Conservation (phyloP, 2,113 vertebrate genomes). For the Thunnus maccoyii region DNA sequence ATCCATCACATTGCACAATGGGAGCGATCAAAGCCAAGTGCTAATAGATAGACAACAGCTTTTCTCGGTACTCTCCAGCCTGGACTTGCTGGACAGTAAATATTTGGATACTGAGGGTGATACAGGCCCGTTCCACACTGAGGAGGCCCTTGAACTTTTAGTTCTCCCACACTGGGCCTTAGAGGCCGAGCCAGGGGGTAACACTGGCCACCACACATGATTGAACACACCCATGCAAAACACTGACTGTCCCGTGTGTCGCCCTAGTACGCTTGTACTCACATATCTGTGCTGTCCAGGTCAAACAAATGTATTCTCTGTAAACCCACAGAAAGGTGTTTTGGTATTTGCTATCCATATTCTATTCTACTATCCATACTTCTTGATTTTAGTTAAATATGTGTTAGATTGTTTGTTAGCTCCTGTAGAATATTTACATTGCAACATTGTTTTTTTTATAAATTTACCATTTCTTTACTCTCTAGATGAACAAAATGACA, state of each 20-base stretch:
- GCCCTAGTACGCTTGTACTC: background rate
- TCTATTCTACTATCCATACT: too few species aligned
- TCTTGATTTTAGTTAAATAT: too few species aligned
- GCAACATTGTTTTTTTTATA: too few species aligned
- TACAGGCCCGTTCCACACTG: slow-evolving; percentile 54
- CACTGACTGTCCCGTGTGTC: slow-evolving; percentile 15
- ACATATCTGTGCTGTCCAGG: background rate
- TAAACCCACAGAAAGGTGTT: background rate
- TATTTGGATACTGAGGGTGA: slow-evolving; percentile 79
- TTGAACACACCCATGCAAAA: slow-evolving; percentile 48
- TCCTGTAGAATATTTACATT: too few species aligned
- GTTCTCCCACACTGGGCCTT: slow-evolving; percentile 43
- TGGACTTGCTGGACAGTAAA: slow-evolving; percentile 78
- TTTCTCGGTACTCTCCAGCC: slow-evolving; percentile 63
- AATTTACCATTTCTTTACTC: too few species aligned
- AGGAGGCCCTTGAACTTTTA: slow-evolving; percentile 74
- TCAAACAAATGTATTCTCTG: background rate
- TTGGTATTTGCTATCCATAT: too few species aligned
- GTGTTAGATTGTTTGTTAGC: too few species aligned
- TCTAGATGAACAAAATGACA: too few species aligned
- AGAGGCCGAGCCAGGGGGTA: background rate
- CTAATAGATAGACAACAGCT: slow-evolving; percentile 60
- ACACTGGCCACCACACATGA: slow-evolving; percentile 13
- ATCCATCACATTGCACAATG: slow-evolving; percentile 48
- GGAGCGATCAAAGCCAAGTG: slow-evolving; percentile 33